phyloP scores from a whole-genome alignment of 1,140 invertebrate genomes.

The Procambarus clarkii region DNA sequence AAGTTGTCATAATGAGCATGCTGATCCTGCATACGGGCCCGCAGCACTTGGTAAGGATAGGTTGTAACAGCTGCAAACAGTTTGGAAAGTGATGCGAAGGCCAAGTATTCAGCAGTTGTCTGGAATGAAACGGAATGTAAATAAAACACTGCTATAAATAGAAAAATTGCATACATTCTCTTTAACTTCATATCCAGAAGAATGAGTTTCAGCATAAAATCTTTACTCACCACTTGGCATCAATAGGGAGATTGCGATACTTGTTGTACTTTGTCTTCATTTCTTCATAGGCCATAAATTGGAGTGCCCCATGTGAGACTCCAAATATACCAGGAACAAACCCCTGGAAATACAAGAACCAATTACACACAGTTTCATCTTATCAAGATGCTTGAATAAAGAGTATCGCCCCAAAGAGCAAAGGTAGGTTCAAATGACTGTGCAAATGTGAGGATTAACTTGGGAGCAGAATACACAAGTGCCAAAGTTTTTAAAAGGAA shows the following conservation, averaged over 20 bases:
- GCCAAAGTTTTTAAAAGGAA: too few relatives aligned
- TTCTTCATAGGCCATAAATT: constrained; percentile 99
- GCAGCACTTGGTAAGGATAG: constrained; percentile 97
- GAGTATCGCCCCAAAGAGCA: too few relatives aligned
- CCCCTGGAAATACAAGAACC: constrained; percentile 80
- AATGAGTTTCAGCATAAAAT: too few relatives aligned
- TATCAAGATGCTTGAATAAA: too few relatives aligned
- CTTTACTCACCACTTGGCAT: constrained; percentile 88
- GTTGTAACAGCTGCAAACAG: constrained; percentile 93
- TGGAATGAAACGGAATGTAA: constrained; percentile 24
- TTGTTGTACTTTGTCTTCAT: constrained; percentile 95
- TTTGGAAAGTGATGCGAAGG: constrained; percentile 96
- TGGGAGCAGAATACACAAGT: too few relatives aligned
- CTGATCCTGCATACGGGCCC: constrained; percentile 97
- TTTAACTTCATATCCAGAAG: background rate
- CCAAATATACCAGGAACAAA: constrained; percentile 98
- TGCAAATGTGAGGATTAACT: too few relatives aligned
- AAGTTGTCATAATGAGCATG: constrained; percentile 91
- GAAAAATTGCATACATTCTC: background rate
- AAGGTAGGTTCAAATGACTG: too few relatives aligned
- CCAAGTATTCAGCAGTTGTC: constrained; percentile 88
- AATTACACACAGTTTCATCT: too few relatives aligned
- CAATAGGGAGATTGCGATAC: constrained; percentile 86
- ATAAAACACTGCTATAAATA: background rate
- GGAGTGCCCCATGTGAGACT: constrained; percentile 97